phyloP scores from a whole-genome alignment of 2,888 invertebrate genomes.

The Tyria jacobaeae region DNA sequence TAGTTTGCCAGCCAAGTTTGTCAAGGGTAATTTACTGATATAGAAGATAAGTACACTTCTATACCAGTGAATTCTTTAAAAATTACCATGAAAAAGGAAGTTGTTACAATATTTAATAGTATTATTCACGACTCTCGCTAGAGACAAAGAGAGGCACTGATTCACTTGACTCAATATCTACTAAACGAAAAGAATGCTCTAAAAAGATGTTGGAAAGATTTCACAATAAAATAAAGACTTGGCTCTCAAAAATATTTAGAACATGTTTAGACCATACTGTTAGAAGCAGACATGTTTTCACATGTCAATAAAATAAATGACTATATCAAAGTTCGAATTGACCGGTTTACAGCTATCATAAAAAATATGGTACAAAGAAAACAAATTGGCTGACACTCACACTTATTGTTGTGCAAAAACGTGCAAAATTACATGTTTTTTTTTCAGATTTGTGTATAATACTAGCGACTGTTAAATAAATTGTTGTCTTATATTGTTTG shows the following conservation, averaged over 20 bases:
- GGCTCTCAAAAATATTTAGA: not conserved
- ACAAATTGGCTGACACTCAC: conserved; percentile 32
- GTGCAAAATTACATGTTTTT: conserved; percentile 48
- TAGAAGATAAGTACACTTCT: not conserved
- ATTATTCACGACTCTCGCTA: too few species aligned
- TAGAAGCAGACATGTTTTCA: conserved; percentile 56
- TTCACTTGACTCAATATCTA: too few species aligned
- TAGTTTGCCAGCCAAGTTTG: conserved; percentile 9
- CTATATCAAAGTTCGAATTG: conserved; percentile 23
- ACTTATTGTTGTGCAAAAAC: conserved; percentile 47
- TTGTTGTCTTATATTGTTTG: conserved; percentile 26
- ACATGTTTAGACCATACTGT: conserved; percentile 1
- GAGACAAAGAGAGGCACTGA: too few species aligned
- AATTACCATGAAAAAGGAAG: too few species aligned
- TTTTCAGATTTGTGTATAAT: conserved; percentile 41
- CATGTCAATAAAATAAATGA: conserved; percentile 61
- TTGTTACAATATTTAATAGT: too few species aligned
- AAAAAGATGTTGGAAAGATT: not conserved
- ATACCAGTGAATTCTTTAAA: too few species aligned
- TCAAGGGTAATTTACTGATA: conserved; percentile 14
- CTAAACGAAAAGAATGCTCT: too few species aligned
- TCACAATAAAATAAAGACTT: conserved; percentile 6
- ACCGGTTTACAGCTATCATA: conserved; percentile 20
- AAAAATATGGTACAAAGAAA: conserved; percentile 25
- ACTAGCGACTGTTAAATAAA: conserved; percentile 44